These are phyloP conservation scores for Nycticorax nycticorax DNA, from an alignment of 2,113 vertebrate genomes.

Conservation along the genomic window DNA sequence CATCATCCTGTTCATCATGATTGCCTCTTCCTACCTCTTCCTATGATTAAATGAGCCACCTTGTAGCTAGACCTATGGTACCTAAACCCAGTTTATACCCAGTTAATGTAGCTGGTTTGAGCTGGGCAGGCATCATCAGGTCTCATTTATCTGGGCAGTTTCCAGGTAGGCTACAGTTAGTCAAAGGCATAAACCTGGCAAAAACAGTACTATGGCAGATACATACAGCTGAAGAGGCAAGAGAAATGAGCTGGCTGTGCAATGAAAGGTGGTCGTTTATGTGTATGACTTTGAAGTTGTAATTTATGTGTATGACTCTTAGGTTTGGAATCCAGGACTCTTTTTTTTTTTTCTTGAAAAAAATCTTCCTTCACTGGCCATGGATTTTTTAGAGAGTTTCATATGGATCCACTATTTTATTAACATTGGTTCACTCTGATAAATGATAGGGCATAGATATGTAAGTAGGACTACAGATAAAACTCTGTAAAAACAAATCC, in stretches of 20 bases:
- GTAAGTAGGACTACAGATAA: background rate
- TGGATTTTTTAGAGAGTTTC: background rate
- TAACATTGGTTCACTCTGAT: background rate
- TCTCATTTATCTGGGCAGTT: background rate
- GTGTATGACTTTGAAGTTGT: background rate
- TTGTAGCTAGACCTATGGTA: background rate
- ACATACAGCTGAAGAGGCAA: background rate
- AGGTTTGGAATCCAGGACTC: background rate
- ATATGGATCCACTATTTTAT: background rate
- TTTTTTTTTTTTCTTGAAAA: background rate
- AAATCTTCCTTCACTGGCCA: background rate
- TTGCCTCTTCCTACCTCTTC: background rate
- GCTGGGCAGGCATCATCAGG: background rate
- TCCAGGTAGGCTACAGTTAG: background rate
- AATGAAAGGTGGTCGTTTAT: background rate
- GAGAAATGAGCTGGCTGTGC: background rate
- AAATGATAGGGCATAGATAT: background rate
- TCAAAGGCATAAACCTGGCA: background rate
- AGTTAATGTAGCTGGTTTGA: background rate
- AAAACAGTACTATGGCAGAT: background rate
- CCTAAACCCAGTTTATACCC: background rate
- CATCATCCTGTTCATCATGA: background rate
- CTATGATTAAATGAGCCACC: background rate
- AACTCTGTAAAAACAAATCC: background rate
- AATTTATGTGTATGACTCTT: accelerated